Conservation (phyloP, 2,113 vertebrate genomes). For the Litocranius walleri region DNA sequence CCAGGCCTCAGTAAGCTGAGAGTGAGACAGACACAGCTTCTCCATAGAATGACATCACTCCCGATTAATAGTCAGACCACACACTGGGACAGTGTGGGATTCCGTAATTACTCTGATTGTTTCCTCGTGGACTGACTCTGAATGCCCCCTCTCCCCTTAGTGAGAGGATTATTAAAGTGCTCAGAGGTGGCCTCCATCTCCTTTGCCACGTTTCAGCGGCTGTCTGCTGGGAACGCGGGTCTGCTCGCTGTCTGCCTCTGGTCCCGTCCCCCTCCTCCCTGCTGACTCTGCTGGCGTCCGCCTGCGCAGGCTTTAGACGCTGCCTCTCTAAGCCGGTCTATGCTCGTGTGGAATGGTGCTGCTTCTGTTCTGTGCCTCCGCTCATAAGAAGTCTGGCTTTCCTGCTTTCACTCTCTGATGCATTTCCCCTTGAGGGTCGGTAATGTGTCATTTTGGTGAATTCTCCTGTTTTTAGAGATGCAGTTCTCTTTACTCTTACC, state of each 20-base stretch:
- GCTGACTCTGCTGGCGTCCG: background rate
- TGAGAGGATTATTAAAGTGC: background rate
- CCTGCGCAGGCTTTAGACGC: no score
- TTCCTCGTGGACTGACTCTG: background rate
- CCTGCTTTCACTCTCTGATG: background rate
- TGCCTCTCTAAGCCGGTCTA: background rate
- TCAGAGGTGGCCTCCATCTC: background rate
- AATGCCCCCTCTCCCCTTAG: background rate
- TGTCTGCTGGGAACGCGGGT: background rate
- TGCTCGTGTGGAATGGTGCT: background rate
- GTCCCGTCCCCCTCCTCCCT: background rate
- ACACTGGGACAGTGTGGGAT: background rate
- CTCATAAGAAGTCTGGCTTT: background rate
- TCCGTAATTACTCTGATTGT: background rate
- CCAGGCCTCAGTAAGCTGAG: background rate
- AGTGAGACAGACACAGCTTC: background rate
- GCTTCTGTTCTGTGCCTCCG: background rate
- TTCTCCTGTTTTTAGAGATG: background rate
- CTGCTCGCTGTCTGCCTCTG: background rate
- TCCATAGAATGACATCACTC: background rate
- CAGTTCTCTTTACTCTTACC: background rate
- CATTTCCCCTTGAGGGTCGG: background rate
- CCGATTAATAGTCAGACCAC: background rate
- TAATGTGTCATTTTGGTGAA: background rate
- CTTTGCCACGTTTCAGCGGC: background rate